A percentile compares a stretch with the other conserved stretches of the same genome.
These are phyloP conservation scores for Hapalemur alaotrensis DNA, from an alignment of 2,797 vertebrate species.

Conservation along the genomic window DNA sequence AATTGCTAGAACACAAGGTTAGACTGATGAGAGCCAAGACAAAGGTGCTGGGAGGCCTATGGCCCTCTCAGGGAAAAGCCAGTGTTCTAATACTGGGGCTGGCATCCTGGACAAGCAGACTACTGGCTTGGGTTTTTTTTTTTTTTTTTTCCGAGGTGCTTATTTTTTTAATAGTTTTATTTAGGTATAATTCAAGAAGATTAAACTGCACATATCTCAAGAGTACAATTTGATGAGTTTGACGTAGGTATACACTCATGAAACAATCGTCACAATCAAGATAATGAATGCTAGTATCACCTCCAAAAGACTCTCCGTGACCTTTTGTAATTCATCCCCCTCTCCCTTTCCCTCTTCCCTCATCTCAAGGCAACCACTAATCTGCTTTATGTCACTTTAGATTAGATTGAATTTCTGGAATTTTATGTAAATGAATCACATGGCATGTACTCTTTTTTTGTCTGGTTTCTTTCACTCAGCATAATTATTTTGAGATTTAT, in stretches of 20 bases:
- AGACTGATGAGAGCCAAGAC: background rate
- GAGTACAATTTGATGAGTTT: conserved; percentile 11
- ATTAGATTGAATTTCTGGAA: conserved; percentile 13
- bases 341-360: background rate
- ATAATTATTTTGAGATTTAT: conserved; percentile 51
- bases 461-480: background rate
- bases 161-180: background rate
- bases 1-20: background rate
- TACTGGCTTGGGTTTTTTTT: background rate
- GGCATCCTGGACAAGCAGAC: background rate
- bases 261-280: conserved; percentile 14
- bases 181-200: background rate
- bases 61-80: background rate
- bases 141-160: background rate
- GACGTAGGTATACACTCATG: background rate
- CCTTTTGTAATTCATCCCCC: background rate
- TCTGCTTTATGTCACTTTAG: conserved; percentile 22
- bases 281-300: background rate
- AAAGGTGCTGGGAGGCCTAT: background rate
- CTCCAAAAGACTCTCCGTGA: background rate
- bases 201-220: conserved; percentile 15
- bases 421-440: background rate
- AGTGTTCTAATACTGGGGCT: background rate
- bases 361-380: background rate
- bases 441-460: background rate